Evolutionary conservation across 2,113 vertebrate species (phyloP).

Genomic region (Benitochromis conjunctus): DNA sequence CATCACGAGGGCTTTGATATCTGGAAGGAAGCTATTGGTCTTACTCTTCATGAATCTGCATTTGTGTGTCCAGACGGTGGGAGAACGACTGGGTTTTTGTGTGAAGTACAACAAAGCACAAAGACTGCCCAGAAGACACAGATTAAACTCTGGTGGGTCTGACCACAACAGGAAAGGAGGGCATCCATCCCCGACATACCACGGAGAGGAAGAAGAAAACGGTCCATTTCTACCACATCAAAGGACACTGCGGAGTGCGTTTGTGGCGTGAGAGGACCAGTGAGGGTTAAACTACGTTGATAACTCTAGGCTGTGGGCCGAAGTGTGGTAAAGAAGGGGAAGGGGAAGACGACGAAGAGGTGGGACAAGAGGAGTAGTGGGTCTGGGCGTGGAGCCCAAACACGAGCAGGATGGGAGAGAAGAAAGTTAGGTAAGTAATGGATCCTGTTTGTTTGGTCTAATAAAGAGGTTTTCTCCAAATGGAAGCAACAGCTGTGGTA

Average conservation of each 20-base stretch:
- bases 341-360: background rate
- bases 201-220: background rate
- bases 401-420: conserved; percentile 65
- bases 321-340: background rate
- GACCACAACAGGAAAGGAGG: background rate
- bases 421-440: conserved; percentile 65
- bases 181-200: background rate
- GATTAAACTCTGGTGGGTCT: background rate
- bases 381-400: conserved; percentile 37
- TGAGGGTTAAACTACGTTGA: background rate
- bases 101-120: conserved; percentile 12
- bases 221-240: background rate
- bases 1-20: background rate
- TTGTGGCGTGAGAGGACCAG: background rate
- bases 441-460: background rate
- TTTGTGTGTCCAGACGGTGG: conserved; percentile 20
- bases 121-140: conserved; percentile 10
- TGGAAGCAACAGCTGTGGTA: background rate
- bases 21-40: background rate
- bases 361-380: conserved; percentile 3
- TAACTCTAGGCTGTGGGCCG: background rate
- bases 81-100: background rate
- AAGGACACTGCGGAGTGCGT: background rate
- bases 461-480: background rate
- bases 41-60: background rate